Conservation (phyloP, 2,113 vertebrate genomes). For the Burhinus oedicnemus region DNA sequence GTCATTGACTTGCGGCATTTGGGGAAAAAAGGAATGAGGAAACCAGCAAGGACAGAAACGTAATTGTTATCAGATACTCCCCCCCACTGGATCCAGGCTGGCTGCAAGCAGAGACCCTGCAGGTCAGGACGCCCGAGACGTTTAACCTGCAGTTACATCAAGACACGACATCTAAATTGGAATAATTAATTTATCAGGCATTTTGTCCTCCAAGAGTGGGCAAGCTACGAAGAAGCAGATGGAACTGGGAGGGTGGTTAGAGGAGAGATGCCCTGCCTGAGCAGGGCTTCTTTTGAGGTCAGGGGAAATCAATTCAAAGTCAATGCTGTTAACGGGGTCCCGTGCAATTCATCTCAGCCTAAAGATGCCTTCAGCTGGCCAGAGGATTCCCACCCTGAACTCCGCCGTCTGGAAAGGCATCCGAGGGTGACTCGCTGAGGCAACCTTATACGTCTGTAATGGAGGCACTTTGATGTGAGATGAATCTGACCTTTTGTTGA, state of each 20-base stretch:
- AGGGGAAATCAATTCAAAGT: background rate
- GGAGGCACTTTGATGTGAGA: background rate
- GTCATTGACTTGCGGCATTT: background rate
- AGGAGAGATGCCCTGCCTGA: background rate
- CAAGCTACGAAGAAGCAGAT: background rate
- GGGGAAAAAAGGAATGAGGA: background rate
- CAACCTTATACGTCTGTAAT: rapidly evolving
- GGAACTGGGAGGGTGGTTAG: background rate
- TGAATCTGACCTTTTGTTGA: background rate
- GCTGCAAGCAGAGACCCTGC: background rate
- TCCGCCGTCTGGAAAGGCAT: background rate
- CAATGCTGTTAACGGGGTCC: rapidly evolving
- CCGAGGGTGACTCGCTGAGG: background rate
- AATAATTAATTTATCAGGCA: background rate
- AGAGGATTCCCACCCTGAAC: background rate
- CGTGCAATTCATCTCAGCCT: background rate
- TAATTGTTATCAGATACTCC: background rate
- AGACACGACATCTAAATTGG: background rate
- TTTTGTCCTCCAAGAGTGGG: background rate
- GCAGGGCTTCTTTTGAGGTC: background rate
- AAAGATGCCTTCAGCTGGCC: background rate
- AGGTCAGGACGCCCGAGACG: background rate
- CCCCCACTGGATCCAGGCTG: background rate
- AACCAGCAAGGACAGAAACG: slow-evolving; percentile 1
- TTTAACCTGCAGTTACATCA: background rate